Conservation (phyloP, 1,140 invertebrate genomes). For the Papilio xuthus region DNA sequence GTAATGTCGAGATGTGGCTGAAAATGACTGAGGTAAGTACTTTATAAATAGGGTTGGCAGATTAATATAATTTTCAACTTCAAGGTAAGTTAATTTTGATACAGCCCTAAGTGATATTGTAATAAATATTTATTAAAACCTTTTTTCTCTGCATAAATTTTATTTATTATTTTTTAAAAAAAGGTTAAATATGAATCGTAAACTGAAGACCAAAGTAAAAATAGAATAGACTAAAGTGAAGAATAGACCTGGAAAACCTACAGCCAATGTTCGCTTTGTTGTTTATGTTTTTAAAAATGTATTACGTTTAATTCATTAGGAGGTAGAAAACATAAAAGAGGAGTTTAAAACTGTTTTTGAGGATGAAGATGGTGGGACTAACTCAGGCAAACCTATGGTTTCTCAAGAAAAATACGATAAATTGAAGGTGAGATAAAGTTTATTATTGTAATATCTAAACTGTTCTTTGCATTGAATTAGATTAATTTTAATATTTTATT, state of each 20-base stretch:
- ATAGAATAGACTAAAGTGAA: background rate
- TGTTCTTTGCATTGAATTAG: no score
- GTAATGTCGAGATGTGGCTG: slow-evolving; percentile 97
- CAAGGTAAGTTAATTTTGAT: no score
- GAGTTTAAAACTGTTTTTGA: slow-evolving; percentile 63
- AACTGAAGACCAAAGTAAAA: no score
- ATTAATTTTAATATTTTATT: slow-evolving; percentile 1
- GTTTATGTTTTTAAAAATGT: background rate
- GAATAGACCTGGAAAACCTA: background rate
- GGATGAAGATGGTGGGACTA: slow-evolving; percentile 59
- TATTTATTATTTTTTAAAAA: no score
- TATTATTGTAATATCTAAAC: background rate
- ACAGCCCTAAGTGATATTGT: no score
- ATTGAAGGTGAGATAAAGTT: slow-evolving; percentile 52
- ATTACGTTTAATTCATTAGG: slow-evolving; percentile 53
- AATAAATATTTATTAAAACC: no score
- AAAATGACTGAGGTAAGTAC: slow-evolving; percentile 71
- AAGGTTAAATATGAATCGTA: background rate
- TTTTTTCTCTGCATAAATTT: no score
- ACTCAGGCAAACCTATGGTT: slow-evolving; percentile 47
- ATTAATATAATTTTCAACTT: background rate
- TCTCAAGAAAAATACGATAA: slow-evolving; percentile 63
- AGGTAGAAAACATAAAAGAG: slow-evolving; percentile 68
- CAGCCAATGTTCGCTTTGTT: background rate
- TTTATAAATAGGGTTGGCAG: background rate